These are phyloP conservation scores for Microplitis deprimator DNA, from an alignment of 2,888 invertebrate species.

Conservation along the genomic window DNA sequence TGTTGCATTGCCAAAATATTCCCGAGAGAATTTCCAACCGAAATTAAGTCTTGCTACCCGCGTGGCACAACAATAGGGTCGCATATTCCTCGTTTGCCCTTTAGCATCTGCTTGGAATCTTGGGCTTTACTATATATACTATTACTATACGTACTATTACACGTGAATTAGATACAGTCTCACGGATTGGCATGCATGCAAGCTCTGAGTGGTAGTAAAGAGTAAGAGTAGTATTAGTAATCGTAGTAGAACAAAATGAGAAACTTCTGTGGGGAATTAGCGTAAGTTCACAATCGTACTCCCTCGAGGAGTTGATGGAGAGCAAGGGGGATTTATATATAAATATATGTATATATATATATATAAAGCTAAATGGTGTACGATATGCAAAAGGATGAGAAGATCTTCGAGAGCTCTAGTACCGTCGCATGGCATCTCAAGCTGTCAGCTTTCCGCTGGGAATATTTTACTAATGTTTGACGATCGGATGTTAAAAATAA, in stretches of 20 bases:
- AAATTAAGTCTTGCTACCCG: conserved; percentile 22
- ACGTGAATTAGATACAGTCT: conserved; percentile 47
- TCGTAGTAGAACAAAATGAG: conserved; percentile 44
- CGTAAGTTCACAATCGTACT: conserved; percentile 51
- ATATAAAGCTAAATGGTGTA: not conserved
- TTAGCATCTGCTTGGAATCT: conserved; percentile 23
- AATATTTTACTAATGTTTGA: not conserved
- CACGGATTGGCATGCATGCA: conserved; percentile 34
- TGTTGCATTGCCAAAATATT: conserved; percentile 11
- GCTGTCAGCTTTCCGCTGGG: not conserved
- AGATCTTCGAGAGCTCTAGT: not conserved
- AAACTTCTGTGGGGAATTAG: conserved; percentile 51
- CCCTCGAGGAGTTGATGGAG: conserved; percentile 41
- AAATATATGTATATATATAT: conserved; percentile 25
- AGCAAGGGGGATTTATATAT: conserved; percentile 19
- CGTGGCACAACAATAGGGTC: conserved; percentile 15
- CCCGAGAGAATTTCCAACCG: not conserved
- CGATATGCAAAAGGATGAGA: not conserved
- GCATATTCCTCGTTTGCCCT: conserved; percentile 8
- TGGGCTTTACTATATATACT: not conserved
- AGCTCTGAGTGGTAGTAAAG: conserved; percentile 19
- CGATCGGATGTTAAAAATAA: not conserved
- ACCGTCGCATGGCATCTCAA: not conserved
- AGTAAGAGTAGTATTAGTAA: not conserved
- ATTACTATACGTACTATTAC: not conserved